These are phyloP conservation scores for Cyprinodon variegatus DNA, from an alignment of 2,113 vertebrate genomes.

Conservation along the genomic window DNA sequence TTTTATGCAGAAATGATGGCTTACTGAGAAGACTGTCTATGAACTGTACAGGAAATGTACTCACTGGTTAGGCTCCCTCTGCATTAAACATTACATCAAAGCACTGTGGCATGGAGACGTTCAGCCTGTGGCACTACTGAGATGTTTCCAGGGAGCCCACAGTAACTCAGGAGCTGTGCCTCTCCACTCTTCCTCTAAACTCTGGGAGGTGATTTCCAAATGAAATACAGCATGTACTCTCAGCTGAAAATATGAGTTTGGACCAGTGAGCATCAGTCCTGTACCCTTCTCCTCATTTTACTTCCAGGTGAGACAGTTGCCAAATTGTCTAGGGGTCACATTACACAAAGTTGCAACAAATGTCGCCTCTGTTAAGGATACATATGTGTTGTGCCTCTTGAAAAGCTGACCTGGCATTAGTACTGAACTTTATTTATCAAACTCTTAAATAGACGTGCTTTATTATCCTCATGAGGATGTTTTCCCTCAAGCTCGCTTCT, in stretches of 20 bases:
- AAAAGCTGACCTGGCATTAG: background rate
- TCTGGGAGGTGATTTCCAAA: background rate
- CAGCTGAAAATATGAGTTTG: background rate
- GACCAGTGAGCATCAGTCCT: background rate
- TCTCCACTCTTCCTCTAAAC: too few species aligned
- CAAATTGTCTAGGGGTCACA: background rate
- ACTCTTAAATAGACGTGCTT: background rate
- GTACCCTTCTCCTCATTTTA: background rate
- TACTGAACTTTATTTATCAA: background rate
- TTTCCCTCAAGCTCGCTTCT: background rate
- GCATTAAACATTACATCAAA: too few species aligned
- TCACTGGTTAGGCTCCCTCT: too few species aligned
- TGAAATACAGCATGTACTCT: background rate
- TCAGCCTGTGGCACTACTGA: background rate
- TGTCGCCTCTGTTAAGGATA: background rate
- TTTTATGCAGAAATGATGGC: too few species aligned
- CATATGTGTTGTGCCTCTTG: background rate
- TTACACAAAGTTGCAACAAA: background rate
- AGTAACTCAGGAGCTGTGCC: background rate
- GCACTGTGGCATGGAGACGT: too few species aligned
- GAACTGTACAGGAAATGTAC: too few species aligned
- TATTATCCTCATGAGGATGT: background rate
- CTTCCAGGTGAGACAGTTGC: background rate
- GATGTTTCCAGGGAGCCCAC: background rate
- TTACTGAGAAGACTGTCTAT: too few species aligned